phyloP scores from a whole-genome alignment of 2,113 vertebrate species.

The Scalopus aquaticus region DNA sequence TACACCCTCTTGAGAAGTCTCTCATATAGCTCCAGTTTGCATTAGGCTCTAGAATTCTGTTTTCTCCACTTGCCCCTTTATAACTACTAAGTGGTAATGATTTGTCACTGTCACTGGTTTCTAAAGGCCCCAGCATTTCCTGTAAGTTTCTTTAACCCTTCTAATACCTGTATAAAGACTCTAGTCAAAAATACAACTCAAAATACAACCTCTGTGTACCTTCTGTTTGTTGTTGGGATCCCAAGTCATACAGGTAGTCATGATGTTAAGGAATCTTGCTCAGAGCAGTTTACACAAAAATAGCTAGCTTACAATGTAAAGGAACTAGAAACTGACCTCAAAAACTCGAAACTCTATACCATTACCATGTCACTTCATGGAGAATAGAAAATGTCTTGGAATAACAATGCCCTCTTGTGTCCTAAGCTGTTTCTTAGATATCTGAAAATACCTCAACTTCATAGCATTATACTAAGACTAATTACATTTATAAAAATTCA shows the following conservation, averaged over 20 bases:
- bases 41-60: neutral
- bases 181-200: neutral
- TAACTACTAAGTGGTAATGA: neutral
- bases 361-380: neutral
- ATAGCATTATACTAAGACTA: neutral
- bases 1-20: neutral
- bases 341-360: neutral
- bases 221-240: neutral
- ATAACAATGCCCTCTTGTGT: neutral
- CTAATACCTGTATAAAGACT: neutral
- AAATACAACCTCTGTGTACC: neutral
- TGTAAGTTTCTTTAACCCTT: neutral
- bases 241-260: neutral
- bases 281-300: neutral
- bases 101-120: neutral
- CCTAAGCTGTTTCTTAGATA: neutral
- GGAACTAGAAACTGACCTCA: neutral
- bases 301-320: neutral
- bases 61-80: neutral
- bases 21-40: neutral
- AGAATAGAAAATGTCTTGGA: neutral
- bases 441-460: neutral
- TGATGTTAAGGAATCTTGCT: neutral
- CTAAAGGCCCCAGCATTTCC: neutral
- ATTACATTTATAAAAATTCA: neutral